Evolutionary conservation across 2,888 invertebrate species (phyloP).

Genomic region (Melanotus villosus): DNA sequence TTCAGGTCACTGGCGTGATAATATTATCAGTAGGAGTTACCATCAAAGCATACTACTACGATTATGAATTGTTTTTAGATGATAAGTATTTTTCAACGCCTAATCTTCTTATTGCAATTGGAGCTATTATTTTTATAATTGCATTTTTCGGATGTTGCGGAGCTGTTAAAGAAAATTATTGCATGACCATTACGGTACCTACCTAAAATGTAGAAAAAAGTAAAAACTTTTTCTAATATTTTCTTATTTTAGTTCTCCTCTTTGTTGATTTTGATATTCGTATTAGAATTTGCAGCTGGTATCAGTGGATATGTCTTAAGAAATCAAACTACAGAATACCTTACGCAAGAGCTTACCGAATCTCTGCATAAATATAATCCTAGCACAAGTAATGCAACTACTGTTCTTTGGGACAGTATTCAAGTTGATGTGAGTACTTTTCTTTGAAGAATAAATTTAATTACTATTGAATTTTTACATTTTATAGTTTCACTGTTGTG

Average conservation of each 20-base stretch:
- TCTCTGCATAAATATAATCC: conserved; percentile 76
- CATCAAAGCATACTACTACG: conserved; percentile 79
- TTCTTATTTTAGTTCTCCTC: conserved; percentile 76
- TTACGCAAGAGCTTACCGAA: conserved; percentile 77
- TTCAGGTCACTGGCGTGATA: conserved; percentile 89
- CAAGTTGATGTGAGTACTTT: conserved; percentile 82
- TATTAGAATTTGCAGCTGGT: conserved; percentile 89
- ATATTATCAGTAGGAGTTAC: conserved; percentile 88
- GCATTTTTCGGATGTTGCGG: conserved; percentile 98
- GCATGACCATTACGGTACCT: conserved; percentile 90
- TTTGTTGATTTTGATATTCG: conserved; percentile 84
- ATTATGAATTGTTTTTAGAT: conserved; percentile 85
- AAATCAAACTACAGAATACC: conserved; percentile 75
- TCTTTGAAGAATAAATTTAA: not conserved
- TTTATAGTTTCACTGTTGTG: conserved; percentile 82
- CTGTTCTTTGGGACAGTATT: conserved; percentile 83
- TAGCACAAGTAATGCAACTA: conserved; percentile 66
- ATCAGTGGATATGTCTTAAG: conserved; percentile 85
- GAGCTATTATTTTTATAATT: conserved; percentile 90
- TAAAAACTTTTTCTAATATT: not conserved
- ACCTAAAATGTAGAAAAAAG: not conserved
- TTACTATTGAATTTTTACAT: not conserved
- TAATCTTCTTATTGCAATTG: conserved; percentile 88
- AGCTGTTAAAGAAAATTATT: conserved; percentile 94
- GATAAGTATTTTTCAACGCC: conserved; percentile 88